phyloP scores from a whole-genome alignment of 2,797 vertebrate species.

The Spinus pinus region DNA sequence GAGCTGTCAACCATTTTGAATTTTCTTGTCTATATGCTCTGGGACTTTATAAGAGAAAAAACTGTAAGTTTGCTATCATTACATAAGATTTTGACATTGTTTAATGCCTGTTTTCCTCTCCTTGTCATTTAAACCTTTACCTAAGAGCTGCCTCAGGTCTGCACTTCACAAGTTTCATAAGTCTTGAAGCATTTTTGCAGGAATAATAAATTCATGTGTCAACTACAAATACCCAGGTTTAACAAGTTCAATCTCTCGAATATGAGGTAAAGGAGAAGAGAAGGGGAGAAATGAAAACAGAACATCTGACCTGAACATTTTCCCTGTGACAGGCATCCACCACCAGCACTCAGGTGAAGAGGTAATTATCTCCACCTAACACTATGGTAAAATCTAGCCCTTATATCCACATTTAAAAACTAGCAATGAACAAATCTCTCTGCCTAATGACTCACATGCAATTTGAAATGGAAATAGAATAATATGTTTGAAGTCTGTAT shows the following conservation, averaged over 20 bases:
- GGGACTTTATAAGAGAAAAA: neutral
- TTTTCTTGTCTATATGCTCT: neutral
- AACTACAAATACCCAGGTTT: neutral
- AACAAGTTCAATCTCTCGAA: neutral
- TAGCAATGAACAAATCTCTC: neutral
- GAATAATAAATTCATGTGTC: neutral
- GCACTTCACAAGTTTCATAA: neutral
- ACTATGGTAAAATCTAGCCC: neutral
- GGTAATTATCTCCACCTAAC: neutral
- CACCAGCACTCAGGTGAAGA: neutral
- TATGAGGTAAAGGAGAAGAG: neutral
- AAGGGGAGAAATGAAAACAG: neutral
- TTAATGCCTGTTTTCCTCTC: neutral
- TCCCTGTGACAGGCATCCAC: neutral
- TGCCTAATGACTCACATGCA: constrained; percentile 3
- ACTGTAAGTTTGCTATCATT: neutral
- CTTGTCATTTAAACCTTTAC: neutral
- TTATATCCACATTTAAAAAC: neutral
- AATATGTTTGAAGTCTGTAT: constrained; percentile 28
- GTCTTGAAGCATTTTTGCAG: neutral
- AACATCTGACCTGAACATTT: neutral
- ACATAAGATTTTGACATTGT: neutral
- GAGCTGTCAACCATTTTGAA: neutral
- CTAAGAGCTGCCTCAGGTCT: neutral
- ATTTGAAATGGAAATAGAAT: constrained; percentile 55